A percentile compares a stretch with the other conserved stretches of the same genome.
Conservation (phyloP, 1,140 invertebrate species). For the Wiebesia pumilae region DNA sequence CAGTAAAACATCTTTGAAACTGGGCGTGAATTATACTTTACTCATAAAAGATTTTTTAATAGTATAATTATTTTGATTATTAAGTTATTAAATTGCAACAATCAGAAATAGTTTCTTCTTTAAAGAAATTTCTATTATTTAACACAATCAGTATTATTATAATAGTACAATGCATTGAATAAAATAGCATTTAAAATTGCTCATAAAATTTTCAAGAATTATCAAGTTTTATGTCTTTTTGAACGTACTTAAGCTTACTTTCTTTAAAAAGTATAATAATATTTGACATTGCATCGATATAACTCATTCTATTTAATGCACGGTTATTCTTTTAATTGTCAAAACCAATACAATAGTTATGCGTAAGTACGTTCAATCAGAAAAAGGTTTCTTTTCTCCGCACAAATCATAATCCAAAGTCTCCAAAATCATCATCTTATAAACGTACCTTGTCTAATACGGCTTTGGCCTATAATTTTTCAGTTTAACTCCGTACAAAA, state of each 20-base stretch:
- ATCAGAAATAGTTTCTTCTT: too few relatives aligned
- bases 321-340: not conserved
- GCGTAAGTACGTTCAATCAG: not conserved
- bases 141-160: not conserved
- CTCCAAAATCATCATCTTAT: not conserved
- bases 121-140: too few relatives aligned
- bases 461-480: slow-evolving; percentile 25
- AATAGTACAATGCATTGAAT: not conserved
- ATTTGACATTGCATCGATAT: not conserved
- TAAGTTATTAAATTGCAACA: too few relatives aligned
- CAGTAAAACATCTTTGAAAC: not conserved
- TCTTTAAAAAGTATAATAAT: not conserved
- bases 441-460: not conserved
- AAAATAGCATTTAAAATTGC: not conserved
- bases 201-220: not conserved
- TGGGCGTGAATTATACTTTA: not conserved
- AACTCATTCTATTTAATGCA: not conserved
- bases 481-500: not conserved
- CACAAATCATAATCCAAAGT: not conserved
- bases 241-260: not conserved
- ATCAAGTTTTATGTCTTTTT: not conserved
- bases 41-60: not conserved
- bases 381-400: not conserved
- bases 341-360: not conserved
- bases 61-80: not conserved